A percentile compares a stretch with the other conserved stretches of the same genome.
phyloP scores from a whole-genome alignment of 1,140 invertebrate genomes.

The Delia radicum region DNA sequence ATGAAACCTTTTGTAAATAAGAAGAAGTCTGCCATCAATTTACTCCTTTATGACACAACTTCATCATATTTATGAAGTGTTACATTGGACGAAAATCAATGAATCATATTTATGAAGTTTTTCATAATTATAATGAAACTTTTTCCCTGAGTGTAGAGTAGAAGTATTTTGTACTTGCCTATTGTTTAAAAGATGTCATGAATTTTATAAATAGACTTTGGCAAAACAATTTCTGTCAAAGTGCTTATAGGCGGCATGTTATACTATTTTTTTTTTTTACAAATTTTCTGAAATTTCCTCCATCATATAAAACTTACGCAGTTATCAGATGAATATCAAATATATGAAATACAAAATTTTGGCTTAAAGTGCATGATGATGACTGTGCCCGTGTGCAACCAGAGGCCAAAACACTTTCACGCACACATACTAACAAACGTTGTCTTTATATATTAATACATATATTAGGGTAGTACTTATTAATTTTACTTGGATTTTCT shows the following conservation, averaged over 20 bases:
- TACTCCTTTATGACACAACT: too few species aligned
- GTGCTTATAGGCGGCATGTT: background rate
- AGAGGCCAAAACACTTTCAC: background rate
- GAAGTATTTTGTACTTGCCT: background rate
- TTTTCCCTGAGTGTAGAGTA: background rate
- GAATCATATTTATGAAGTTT: too few species aligned
- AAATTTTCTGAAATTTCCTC: background rate
- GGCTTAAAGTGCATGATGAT: background rate
- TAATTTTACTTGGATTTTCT: too few species aligned
- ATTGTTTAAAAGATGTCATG: constrained; percentile 24
- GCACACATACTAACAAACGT: background rate
- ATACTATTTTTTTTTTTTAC: background rate
- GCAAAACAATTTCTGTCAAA: constrained; percentile 18
- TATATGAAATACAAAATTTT: background rate
- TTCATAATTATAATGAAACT: background rate
- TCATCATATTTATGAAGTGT: too few species aligned
- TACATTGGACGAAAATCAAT: too few species aligned
- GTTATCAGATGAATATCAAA: background rate
- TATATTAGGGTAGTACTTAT: too few species aligned
- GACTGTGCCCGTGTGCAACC: too few species aligned
- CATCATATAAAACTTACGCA: background rate
- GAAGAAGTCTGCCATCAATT: too few species aligned
- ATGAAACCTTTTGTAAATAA: too few species aligned
- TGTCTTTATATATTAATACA: too few species aligned
- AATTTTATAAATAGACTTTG: constrained; percentile 18